phyloP scores from a whole-genome alignment of 2,888 invertebrate species.

The Scaptomyza cyrtandrae region DNA sequence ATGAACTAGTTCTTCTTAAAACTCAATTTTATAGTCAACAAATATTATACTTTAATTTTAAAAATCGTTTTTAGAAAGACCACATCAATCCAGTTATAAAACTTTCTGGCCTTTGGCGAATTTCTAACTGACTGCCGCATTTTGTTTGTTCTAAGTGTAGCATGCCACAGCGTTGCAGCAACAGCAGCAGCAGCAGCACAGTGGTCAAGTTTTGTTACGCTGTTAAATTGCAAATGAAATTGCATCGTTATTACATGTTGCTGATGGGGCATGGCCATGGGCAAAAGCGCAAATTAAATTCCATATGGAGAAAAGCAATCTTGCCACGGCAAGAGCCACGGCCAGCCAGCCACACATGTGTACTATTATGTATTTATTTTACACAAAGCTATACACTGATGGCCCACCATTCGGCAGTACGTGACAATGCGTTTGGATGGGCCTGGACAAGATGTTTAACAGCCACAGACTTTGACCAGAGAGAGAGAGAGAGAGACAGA shows the following conservation, averaged over 20 bases:
- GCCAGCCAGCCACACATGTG: constrained; percentile 37
- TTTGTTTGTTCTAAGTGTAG: constrained; percentile 4
- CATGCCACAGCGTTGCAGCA: constrained; percentile 21
- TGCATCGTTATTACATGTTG: constrained; percentile 82
- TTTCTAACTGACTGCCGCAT: too few relatives aligned
- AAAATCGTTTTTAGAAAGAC: too few relatives aligned
- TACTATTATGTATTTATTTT: constrained; percentile 67
- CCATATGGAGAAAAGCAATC: constrained; percentile 83
- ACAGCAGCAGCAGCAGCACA: constrained; percentile 4
- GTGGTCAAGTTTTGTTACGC: constrained; percentile 33
- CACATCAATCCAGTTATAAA: too few relatives aligned
- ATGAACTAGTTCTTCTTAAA: too few relatives aligned
- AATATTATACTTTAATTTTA: too few relatives aligned
- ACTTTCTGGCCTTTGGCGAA: too few relatives aligned
- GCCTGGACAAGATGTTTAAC: constrained; percentile 74
- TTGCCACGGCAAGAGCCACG: constrained; percentile 36
- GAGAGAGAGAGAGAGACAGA: constrained; percentile 12
- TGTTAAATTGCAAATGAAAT: constrained; percentile 76
- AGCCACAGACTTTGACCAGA: constrained; percentile 59
- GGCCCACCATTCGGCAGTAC: constrained; percentile 60
- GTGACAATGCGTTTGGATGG: constrained; percentile 65
- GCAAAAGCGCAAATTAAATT: constrained; percentile 82
- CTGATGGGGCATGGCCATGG: constrained; percentile 17
- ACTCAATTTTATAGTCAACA: too few relatives aligned
- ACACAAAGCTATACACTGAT: constrained; percentile 58